These are phyloP conservation scores for Oscheius sp. DNA, from an alignment of 2,888 invertebrate genomes.

Conservation along the genomic window DNA sequence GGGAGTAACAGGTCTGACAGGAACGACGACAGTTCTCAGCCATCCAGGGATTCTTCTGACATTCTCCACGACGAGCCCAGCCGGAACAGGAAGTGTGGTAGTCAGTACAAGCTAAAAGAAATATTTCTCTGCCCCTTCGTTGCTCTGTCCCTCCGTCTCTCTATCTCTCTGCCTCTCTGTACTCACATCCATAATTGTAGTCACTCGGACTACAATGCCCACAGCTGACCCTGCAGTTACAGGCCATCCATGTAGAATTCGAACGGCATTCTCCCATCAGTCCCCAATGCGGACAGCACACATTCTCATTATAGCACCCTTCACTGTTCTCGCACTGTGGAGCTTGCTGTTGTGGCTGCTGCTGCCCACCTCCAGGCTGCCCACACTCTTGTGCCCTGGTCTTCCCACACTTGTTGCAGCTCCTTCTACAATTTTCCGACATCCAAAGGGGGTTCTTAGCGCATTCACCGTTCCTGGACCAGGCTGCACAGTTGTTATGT, in stretches of 20 bases:
- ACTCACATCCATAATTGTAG: conserved; percentile 65
- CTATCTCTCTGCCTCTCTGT: background rate
- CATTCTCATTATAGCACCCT: conserved; percentile 70
- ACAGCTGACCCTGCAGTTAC: conserved; percentile 71
- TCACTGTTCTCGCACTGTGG: conserved; percentile 29
- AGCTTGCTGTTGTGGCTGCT: conserved; percentile 3
- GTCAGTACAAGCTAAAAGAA: conserved; percentile 27
- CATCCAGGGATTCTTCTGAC: conserved; percentile 66
- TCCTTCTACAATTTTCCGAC: conserved; percentile 66
- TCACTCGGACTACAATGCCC: conserved; percentile 68
- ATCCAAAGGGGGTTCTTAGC: conserved; percentile 65
- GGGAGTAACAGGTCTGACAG: conserved; percentile 54
- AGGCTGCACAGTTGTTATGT: conserved; percentile 51
- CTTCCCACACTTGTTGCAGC: conserved; percentile 60
- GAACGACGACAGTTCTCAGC: conserved; percentile 63
- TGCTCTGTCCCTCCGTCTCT: too few relatives aligned
- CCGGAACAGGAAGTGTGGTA: conserved; percentile 49
- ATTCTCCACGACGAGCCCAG: conserved; percentile 65
- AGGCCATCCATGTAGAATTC: conserved; percentile 68
- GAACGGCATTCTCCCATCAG: conserved; percentile 56
- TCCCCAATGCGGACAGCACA: conserved; percentile 66
- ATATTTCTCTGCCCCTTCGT: too few relatives aligned
- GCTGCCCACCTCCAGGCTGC: conserved; percentile 30
- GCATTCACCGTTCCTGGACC: conserved; percentile 62
- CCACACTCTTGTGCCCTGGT: conserved; percentile 62